A percentile compares a stretch with the other conserved stretches of the same genome.
Conservation (phyloP, 2,888 invertebrate genomes). For the Phaedon cochleariae region DNA sequence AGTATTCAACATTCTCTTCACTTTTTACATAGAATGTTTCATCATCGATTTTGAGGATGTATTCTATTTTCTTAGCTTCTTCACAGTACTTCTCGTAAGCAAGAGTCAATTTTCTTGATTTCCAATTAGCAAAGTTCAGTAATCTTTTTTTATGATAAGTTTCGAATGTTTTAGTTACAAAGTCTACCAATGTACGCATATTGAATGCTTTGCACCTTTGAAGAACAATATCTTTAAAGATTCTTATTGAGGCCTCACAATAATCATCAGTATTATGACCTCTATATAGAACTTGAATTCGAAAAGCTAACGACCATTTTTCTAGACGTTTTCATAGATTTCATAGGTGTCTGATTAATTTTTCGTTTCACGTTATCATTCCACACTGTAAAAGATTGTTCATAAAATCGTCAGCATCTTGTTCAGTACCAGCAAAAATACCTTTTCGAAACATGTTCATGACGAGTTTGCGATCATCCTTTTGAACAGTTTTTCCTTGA, state of each 20-base stretch:
- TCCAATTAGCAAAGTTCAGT: slow-evolving; percentile 19
- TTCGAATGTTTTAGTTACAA: slow-evolving; percentile 25
- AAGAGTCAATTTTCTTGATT: not conserved
- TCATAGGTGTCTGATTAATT: not conserved
- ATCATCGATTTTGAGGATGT: too few relatives aligned
- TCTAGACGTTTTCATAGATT: not conserved
- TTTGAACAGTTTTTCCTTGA: too few relatives aligned
- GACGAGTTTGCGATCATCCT: too few relatives aligned
- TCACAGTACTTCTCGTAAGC: not conserved
- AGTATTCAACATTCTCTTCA: too few relatives aligned
- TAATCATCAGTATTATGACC: slow-evolving; percentile 36
- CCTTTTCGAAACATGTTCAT: too few relatives aligned
- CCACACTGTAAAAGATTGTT: too few relatives aligned
- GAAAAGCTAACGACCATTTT: too few relatives aligned
- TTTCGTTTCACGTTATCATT: not conserved
- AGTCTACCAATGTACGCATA: slow-evolving; percentile 33
- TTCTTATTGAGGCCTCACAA: slow-evolving; percentile 39
- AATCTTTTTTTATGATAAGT: slow-evolving; percentile 20
- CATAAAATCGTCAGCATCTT: too few relatives aligned
- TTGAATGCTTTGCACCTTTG: slow-evolving; percentile 42
- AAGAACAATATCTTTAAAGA: slow-evolving; percentile 41
- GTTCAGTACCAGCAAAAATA: too few relatives aligned
- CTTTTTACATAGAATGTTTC: too few relatives aligned
- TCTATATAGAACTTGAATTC: not conserved
- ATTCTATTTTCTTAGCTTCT: not conserved